Evolutionary conservation across 2,113 vertebrate species (phyloP), one percentile per base, ranked within the genome.

Genomic region (Chloebia gouldiae): DNA sequence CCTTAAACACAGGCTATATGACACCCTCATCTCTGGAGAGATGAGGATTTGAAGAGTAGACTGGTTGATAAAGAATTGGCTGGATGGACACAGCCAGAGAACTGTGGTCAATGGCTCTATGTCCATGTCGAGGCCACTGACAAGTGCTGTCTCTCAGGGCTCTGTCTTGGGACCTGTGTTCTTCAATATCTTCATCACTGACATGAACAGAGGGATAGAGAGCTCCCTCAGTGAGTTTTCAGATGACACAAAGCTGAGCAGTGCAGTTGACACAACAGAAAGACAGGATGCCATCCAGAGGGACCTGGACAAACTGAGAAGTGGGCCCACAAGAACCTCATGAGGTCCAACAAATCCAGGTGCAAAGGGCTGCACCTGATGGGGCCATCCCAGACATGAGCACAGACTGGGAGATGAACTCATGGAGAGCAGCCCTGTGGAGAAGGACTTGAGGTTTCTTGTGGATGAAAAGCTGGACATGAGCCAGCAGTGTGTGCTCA

Each of bases 181-280:
- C 27, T 60, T 19, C 47, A 28, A 6, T 53, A 19, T 45, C 39
- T n/a, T 77, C 39, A 60, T 60, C 37, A 39, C 1, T 44, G 27
- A 33, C 54, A 44, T 30, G 0, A 4, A n/a, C 31, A 77, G 39
- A 24, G n/a, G 16, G 13, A 47, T n/a, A 0, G 1, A 79, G 30
- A 14, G n/a, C 24, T 15, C 47, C 24, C 40, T 63, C 40, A 39
- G 40, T 2, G 5, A 47, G 40, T 54, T 63, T 47, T 45, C 30
- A 63, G 65, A 30, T n/a, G n/a, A 24, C 13, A 63, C 4, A 3
- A 70, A 54, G 24, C 40, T n/a, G 73, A 54, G 65, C 5, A 54
- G 49, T 24, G 56, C 56, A 61, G n/a, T 0, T 70, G n/a, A 63
- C n/a, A 47, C 47, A 54, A 63, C 24, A 63, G 23, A 63, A 63